Evolutionary conservation across 1,140 invertebrate species (phyloP).

Genomic region (Drosophila bocqueti): DNA sequence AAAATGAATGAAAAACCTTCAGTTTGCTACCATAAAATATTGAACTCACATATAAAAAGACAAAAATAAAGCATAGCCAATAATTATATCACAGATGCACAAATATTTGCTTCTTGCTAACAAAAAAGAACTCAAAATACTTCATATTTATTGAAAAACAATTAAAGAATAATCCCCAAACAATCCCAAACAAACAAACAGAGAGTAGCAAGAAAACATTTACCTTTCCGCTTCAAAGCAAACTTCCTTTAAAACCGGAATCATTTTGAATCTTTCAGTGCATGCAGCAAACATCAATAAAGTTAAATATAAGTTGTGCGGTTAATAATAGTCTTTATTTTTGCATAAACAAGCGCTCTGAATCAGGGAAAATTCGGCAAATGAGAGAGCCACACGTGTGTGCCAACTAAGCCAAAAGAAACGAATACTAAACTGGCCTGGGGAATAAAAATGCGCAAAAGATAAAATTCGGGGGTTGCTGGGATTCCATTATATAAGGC

Average conservation of each 20-base stretch:
- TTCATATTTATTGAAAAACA: constrained; percentile 8
- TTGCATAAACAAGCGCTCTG: constrained; percentile 11
- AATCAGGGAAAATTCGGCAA: constrained; percentile 4
- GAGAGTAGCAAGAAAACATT: constrained; percentile 20
- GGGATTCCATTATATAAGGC: constrained; percentile 8
- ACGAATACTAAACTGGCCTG: neutral
- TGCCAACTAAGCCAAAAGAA: constrained; percentile 17
- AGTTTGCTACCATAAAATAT: no score
- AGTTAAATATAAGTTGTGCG: constrained; percentile 27
- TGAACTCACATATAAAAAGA: no score
- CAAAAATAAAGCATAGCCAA: neutral
- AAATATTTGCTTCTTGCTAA: neutral
- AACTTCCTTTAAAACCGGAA: constrained; percentile 16
- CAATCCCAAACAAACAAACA: constrained; percentile 9
- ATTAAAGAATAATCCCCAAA: neutral
- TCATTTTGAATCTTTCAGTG: neutral
- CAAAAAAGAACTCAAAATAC: constrained; percentile 1
- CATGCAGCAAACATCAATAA: constrained; percentile 37
- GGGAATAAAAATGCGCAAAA: constrained; percentile 34
- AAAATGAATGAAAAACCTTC: neutral
- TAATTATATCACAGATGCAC: neutral
- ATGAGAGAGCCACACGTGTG: constrained; percentile 42
- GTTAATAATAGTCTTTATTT: constrained; percentile 39
- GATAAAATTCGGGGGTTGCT: constrained; percentile 20
- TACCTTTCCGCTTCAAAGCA: constrained; percentile 9